These are phyloP conservation scores for Colletes latitarsis DNA, from an alignment of 1,140 invertebrate genomes.

Conservation along the genomic window DNA sequence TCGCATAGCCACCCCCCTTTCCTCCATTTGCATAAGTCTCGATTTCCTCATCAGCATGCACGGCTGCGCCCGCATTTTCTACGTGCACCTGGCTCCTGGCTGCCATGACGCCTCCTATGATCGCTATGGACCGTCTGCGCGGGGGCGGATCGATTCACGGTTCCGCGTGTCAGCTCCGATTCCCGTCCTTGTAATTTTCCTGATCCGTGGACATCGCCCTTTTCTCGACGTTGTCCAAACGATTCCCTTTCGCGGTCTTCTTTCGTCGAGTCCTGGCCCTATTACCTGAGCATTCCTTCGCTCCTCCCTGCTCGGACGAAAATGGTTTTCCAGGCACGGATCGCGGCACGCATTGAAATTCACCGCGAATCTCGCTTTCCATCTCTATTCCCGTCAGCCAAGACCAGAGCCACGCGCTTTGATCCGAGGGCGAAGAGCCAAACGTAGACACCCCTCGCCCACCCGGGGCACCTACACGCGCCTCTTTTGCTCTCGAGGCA, in stretches of 20 bases:
- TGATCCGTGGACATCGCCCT: neutral
- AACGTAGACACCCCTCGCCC: conserved; percentile 37
- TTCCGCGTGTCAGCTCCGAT: too few relatives aligned
- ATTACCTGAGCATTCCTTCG: neutral
- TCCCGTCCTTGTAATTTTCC: neutral
- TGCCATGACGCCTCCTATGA: neutral
- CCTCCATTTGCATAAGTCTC: conserved; percentile 34
- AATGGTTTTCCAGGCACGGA: conserved; percentile 77
- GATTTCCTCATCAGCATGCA: conserved; percentile 38
- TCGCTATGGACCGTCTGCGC: neutral
- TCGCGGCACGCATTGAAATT: conserved; percentile 77
- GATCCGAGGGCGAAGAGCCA: conserved; percentile 56
- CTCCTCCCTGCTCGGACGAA: conserved; percentile 10
- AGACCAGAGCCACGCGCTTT: conserved; percentile 60
- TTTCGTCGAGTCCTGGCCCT: neutral
- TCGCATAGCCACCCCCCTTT: too few relatives aligned
- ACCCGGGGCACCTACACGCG: conserved; percentile 18
- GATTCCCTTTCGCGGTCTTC: too few relatives aligned
- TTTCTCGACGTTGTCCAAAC: too few relatives aligned
- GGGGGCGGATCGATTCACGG: neutral
- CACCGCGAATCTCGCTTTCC: conserved; percentile 78
- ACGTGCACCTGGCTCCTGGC: conserved; percentile 11
- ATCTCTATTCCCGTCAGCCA: conserved; percentile 76
- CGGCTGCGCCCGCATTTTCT: conserved; percentile 4
- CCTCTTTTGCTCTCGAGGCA: conserved; percentile 70